Evolutionary conservation across 2,888 invertebrate genomes (phyloP).

Genomic region (Chrysomela aeneicollis): DNA sequence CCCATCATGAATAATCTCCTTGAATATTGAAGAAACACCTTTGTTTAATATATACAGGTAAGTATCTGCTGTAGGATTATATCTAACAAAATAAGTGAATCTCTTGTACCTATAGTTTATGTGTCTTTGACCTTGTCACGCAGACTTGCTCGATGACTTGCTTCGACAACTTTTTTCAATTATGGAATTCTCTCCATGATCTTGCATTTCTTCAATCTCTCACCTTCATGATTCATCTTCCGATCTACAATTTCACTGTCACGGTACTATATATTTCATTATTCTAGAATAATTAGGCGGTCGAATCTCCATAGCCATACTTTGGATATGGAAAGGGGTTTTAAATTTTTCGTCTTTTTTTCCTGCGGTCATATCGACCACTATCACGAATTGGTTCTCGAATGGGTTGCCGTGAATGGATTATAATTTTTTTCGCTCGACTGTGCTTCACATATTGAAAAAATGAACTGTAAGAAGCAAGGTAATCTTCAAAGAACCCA

Average conservation of each 20-base stretch:
- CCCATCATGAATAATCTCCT: too few relatives aligned
- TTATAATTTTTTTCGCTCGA: neutral
- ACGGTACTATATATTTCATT: constrained; percentile 37
- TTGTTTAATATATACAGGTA: too few relatives aligned
- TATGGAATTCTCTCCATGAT: constrained; percentile 45
- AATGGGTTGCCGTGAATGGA: neutral
- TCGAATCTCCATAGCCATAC: constrained; percentile 22
- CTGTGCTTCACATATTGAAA: neutral
- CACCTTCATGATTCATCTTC: constrained; percentile 18
- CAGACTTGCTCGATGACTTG: constrained; percentile 36
- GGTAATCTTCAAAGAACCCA: neutral
- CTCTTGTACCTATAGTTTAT: neutral
- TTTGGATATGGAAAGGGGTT: constrained; percentile 4
- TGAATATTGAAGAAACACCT: too few relatives aligned
- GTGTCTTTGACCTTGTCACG: constrained; percentile 33
- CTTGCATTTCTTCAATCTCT: constrained; percentile 36
- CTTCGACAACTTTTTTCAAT: constrained; percentile 34
- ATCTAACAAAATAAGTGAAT: too few relatives aligned
- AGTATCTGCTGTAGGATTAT: too few relatives aligned
- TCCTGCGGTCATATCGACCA: constrained; percentile 18
- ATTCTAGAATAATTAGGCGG: constrained; percentile 36
- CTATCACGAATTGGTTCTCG: neutral
- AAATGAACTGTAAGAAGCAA: neutral
- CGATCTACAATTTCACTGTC: constrained; percentile 34
- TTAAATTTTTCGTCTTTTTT: constrained; percentile 15